Evolutionary conservation across 2,797 vertebrate genomes (phyloP).

Genomic region (Catamblyrhynchus diadema): DNA sequence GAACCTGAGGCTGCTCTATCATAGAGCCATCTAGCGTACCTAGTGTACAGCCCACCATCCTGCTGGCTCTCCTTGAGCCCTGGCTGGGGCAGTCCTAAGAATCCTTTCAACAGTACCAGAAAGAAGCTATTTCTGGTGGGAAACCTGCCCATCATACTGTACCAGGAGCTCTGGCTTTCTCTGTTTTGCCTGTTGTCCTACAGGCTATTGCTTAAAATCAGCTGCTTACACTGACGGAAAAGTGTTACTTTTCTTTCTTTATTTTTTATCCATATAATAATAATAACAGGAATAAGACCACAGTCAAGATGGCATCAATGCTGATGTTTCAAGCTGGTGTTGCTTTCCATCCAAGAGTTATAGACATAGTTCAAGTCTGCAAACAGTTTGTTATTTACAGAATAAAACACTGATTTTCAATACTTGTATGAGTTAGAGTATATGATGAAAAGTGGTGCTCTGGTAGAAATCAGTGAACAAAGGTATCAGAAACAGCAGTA

Average conservation of each 20-base stretch:
- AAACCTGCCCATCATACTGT: not conserved
- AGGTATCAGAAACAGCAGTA: not conserved
- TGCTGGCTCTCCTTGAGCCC: accelerated
- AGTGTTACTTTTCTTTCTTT: not conserved
- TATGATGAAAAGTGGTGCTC: not conserved
- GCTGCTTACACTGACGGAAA: not conserved
- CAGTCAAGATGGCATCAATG: not conserved
- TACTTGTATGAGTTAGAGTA: not conserved
- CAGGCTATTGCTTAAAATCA: not conserved
- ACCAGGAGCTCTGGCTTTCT: not conserved
- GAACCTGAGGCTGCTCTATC: not conserved
- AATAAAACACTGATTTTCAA: not conserved
- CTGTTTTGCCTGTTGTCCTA: not conserved
- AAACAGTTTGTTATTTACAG: not conserved
- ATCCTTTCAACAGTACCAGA: not conserved
- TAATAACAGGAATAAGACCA: not conserved
- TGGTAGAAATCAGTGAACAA: not conserved
- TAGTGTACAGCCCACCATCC: too few species aligned
- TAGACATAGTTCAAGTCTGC: not conserved
- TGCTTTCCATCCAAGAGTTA: not conserved
- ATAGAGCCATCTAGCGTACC: not conserved
- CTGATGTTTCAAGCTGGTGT: not conserved
- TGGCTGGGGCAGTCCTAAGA: not conserved
- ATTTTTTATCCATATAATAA: not conserved
- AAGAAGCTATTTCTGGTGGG: not conserved